Base-by-base conservation (phyloP, 1,140 invertebrate genomes). In the Pseudomyrmex gracilis region DNA sequence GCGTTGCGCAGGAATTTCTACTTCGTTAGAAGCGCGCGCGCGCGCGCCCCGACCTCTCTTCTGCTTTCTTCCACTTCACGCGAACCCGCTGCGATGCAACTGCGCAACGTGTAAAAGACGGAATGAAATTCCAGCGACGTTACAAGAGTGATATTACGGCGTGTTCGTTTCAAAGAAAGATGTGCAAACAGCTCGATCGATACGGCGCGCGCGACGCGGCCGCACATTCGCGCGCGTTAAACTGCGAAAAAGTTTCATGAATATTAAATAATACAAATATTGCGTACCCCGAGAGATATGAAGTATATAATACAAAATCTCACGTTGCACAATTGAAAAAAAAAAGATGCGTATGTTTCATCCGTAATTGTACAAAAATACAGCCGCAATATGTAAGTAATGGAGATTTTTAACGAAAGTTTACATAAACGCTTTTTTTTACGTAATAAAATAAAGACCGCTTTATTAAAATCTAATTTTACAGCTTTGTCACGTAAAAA, bases 21-120 rank as follows among this genome's bases (percentile, higher is more conserved):
- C 85, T 86, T 86, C 83, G 85, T 86, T 85, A 86, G 34, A 85
- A 15, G 4, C 47, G 53, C 34, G 34, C 34, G 53, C 34, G 34
- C 34, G 34, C 34, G 34, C 34, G 3, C 4, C 34, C 45, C 76
- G 34, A 78, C 3, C 55, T 64, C 60, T 49, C 34, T 34, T 34
- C 47, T 47, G 17, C 47, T 47, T 80, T 53, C 45, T 85, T 80
- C 47, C 45, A 51, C 20, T 3, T 12, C 70, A 53, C 43, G 70
- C 53, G 63, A 57, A 12, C 24, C 58, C 43, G 66, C 10, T 47
- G 64, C 63, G 74, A 15, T 66, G 10, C 63, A 20, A 61, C 63
- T 20, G 53, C 24, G 13, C 15, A 58, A 15, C 74, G 74, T 49
- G 53, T 60, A 80, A 80, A 34, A 80, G 66, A 70, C 76, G 57